phyloP scores from a whole-genome alignment of 2,888 invertebrate species.

The Tetranychus truncatus region DNA sequence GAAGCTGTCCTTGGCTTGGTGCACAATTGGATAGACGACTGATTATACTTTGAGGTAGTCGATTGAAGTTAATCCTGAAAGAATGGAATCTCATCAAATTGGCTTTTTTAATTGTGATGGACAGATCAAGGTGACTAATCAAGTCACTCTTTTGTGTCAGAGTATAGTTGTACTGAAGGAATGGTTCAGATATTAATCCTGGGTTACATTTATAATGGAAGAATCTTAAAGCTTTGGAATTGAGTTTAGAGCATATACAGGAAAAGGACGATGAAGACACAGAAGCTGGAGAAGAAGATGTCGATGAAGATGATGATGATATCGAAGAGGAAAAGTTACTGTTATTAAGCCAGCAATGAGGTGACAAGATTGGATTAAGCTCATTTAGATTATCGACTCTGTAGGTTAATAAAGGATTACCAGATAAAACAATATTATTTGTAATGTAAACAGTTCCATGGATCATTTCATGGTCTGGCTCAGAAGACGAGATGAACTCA shows the following conservation, averaged over 20 bases:
- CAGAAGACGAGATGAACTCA: neutral
- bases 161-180: neutral
- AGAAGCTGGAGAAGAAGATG: neutral
- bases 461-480: neutral
- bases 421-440: neutral
- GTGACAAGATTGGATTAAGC: neutral
- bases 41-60: neutral
- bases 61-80: neutral
- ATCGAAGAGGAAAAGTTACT: neutral
- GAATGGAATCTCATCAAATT: neutral
- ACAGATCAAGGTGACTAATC: neutral
- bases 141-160: neutral
- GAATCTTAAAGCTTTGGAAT: neutral
- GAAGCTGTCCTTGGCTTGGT: slow-evolving; percentile 8
- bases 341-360: neutral
- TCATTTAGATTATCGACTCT: neutral
- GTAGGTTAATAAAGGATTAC: neutral
- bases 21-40: neutral
- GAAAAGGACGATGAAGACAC: neutral
- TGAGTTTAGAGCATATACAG: neutral
- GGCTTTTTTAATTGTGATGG: neutral
- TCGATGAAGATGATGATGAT: neutral
- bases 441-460: neutral
- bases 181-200: neutral
- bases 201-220: neutral